A percentile compares a stretch with the other conserved stretches of the same genome.
These are phyloP conservation scores for Drosophila ogumai DNA, from an alignment of 1,140 invertebrate genomes.

Conservation along the genomic window DNA sequence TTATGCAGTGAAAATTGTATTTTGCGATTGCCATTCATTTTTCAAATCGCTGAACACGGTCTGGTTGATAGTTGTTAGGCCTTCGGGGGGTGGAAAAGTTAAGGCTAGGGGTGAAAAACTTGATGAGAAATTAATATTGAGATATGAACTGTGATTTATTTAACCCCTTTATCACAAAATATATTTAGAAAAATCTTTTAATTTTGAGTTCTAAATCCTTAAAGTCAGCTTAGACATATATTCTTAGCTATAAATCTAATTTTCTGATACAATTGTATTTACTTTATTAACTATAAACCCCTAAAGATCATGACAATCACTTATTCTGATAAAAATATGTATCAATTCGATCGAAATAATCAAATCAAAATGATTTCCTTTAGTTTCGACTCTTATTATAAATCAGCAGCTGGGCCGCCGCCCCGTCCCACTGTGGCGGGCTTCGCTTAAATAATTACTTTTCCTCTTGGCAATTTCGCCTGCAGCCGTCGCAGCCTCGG, in stretches of 20 bases:
- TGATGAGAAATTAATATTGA: not conserved
- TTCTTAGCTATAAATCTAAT: too few species aligned
- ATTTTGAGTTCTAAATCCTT: too few species aligned
- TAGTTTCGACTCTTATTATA: constrained; percentile 14
- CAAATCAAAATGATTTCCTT: constrained; percentile 13
- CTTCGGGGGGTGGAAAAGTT: not conserved
- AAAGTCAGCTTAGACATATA: too few species aligned
- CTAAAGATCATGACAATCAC: not conserved
- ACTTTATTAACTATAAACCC: not conserved
- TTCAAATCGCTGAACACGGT: constrained; percentile 56
- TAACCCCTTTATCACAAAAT: too few species aligned
- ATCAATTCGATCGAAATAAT: not conserved
- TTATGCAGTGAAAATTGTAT: constrained; percentile 59
- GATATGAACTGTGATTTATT: too few species aligned
- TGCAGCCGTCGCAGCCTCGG: constrained; percentile 60
- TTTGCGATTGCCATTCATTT: constrained; percentile 61
- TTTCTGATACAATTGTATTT: not conserved
- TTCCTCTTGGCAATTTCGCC: constrained; percentile 80
- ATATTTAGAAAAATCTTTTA: too few species aligned
- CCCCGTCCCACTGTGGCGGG: constrained; percentile 28
- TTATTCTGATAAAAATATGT: not conserved
- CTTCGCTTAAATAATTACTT: constrained; percentile 78
- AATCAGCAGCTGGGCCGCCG: constrained; percentile 13
- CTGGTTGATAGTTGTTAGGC: constrained; percentile 46
- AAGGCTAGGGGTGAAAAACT: too few species aligned